Evolutionary conservation across 2,888 invertebrate species (phyloP), one percentile per base, ranked within the genome.

Genomic region (Brachycybe producta): DNA sequence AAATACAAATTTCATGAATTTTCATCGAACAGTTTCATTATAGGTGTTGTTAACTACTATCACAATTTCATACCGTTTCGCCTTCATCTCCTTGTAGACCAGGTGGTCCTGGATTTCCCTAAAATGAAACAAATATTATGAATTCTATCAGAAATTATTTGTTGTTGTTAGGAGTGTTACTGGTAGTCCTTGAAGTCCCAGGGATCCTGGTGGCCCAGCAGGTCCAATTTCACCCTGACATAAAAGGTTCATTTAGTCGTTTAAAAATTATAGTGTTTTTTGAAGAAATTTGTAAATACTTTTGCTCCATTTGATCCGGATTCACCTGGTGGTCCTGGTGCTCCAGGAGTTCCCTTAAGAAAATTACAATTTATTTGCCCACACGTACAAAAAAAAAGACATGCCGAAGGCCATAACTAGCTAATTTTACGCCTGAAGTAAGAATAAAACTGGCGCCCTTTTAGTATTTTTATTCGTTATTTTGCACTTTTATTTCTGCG

Each of bases 321-420:
- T 47, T 59, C 59, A 41, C 61, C 61, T 35, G 57, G 45, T 7
- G 59, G 59, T 2, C 71, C 76, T 2, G 73, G 63, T 3, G 67
- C 45, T 0, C 78, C 78, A 1, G 73, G 70, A 0, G 67, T 62
- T 0, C 77, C 77, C 26, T 67, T 64, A 0, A 48, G 47, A 7
- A 15, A n/a, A n/a, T n/a, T n/a, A n/a, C n/a, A n/a, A n/a, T n/a
- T n/a, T n/a, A n/a, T n/a, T n/a, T n/a, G n/a, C n/a, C n/a, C n/a
- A n/a, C n/a, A n/a, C n/a, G n/a, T n/a, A n/a, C n/a, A n/a, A n/a
- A n/a, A n/a, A n/a, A n/a, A n/a, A n/a, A n/a, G n/a, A n/a, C n/a
- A n/a, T n/a, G n/a, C n/a, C n/a, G n/a, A n/a, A n/a, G n/a, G n/a
- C n/a, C n/a, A n/a, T n/a, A n/a, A n/a, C n/a, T n/a, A n/a, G n/a